Percentiles rank a stretch among this genome's conserved stretches.
phyloP scores from a whole-genome alignment of 2,113 vertebrate species.

The Anser cygnoides region DNA sequence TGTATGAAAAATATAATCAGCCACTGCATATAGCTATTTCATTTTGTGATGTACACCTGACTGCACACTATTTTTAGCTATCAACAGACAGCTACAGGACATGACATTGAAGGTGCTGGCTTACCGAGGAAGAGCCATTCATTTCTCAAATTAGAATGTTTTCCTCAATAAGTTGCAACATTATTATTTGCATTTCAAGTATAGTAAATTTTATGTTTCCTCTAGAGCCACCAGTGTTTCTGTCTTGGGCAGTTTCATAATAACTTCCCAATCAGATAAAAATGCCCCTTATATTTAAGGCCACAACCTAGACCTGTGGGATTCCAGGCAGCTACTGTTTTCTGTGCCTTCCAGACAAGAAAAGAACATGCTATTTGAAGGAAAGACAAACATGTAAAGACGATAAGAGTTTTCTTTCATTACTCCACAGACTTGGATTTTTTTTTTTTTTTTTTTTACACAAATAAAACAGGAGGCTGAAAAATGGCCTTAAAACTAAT shows the following conservation, averaged over 20 bases:
- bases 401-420: slow-evolving; percentile 15
- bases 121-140: background rate
- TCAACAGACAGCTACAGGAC: background rate
- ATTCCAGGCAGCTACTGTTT: background rate
- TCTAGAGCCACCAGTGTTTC: background rate
- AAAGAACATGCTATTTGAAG: background rate
- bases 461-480: background rate
- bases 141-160: background rate
- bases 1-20: background rate
- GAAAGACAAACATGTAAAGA: background rate
- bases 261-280: background rate
- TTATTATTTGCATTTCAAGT: background rate
- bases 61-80: background rate
- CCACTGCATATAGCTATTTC: background rate
- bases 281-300: background rate
- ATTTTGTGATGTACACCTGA: background rate
- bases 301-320: background rate
- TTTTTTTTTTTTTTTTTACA: too few species aligned
- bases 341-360: background rate
- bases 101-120: background rate
- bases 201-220: background rate
- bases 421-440: background rate
- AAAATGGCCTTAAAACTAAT: slow-evolving; percentile 65
- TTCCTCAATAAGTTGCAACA: background rate
- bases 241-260: background rate